Base-by-base conservation (phyloP, 1,140 invertebrate genomes). In the Arctopsyche grandis region DNA sequence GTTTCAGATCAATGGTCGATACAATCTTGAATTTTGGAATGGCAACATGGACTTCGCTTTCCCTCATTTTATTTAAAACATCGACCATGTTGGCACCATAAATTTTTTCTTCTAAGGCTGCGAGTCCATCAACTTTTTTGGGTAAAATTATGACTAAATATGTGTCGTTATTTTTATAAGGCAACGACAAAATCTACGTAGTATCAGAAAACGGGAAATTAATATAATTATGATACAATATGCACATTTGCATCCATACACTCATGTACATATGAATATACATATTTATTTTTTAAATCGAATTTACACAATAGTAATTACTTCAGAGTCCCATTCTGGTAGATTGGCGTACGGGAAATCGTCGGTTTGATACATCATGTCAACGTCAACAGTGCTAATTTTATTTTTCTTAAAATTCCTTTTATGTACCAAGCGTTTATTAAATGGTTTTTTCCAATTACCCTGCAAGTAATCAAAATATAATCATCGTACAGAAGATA, bases 61-160 rank as follows among this genome's bases (percentile, higher is more conserved):
- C 1, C 56, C 4, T 60, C 0, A 83, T 83, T 46, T 83, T 83
- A 0, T 85, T 79, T 0, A 84, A 43, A 38, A 38, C 4, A 0
- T 66, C 80, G 10, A 1, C 21, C 5, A 88, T 43, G 10, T 85
- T 85, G 0, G 48, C 16, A 3, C 12, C 3, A 12, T 52, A 14
- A 1, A 92, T 73, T 60, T 87, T 88, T 0, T 83, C 43, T 81
- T 90, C 87, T 38, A 92, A 58, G 0, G 84, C 77, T 0, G 77
- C 1, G 7, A 93, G 82, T 9, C 91, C 92, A 12, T 90, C 85
- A 9, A 87, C 83, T 80, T 91, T 84, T 69, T 93, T 90, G 10
- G 93, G 93, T 52, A 94, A 84, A 14, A 93, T 85, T 52, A 93
- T 87, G 26, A 92, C 81, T 88, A 92, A 90, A 74, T 89, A 90